These are phyloP conservation scores for Rhinolophus sinicus DNA, from an alignment of 2,113 vertebrate species.

Conservation along the genomic window DNA sequence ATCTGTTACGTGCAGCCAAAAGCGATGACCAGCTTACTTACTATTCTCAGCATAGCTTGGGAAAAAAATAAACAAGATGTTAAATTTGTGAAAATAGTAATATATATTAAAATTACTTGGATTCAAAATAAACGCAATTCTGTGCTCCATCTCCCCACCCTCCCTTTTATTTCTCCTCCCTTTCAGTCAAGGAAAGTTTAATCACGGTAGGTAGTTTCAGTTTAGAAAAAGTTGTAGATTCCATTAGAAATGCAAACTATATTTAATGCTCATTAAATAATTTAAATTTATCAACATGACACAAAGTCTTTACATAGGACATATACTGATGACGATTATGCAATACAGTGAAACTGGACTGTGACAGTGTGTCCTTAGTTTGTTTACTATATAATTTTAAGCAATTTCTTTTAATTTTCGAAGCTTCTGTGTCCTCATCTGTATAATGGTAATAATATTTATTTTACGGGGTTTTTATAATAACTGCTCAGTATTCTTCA, in stretches of 20 bases:
- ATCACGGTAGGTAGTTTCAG: not conserved
- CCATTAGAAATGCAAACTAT: not conserved
- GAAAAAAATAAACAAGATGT: not conserved
- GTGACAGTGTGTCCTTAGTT: not conserved
- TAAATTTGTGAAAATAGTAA: not conserved
- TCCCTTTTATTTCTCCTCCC: not conserved
- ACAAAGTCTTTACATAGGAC: not conserved
- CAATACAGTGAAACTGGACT: not conserved
- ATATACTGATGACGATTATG: not conserved
- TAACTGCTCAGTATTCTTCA: not conserved
- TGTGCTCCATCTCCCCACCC: not conserved
- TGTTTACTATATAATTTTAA: not conserved
- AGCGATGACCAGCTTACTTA: not conserved
- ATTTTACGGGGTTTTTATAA: not conserved
- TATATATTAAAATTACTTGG: not conserved
- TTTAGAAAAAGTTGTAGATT: not conserved
- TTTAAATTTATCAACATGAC: not conserved
- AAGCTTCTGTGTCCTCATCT: not conserved
- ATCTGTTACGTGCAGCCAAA: not conserved
- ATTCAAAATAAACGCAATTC: not conserved
- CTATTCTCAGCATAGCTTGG: not conserved
- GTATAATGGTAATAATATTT: not conserved
- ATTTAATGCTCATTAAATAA: not conserved
- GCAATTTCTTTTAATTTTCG: not conserved
- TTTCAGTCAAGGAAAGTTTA: not conserved